Evolutionary conservation across 1,140 invertebrate species (phyloP), one percentile per base, ranked within the genome.

Genomic region (Planococcus citri): DNA sequence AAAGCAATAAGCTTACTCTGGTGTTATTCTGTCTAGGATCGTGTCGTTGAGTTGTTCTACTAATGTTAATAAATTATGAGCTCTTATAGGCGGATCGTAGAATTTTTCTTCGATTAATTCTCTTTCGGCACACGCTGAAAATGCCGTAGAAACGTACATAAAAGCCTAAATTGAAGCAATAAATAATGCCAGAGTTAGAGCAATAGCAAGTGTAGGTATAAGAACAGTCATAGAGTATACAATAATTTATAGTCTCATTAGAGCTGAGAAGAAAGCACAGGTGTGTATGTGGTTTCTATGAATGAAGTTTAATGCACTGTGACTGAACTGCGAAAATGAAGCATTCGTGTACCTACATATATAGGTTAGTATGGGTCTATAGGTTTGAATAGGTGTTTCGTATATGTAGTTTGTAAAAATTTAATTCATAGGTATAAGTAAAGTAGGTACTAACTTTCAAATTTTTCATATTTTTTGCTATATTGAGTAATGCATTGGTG

Each of bases 141-240:
- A 89, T 0, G 85, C 85, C 0, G 87, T 89, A 0, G 87, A 89
- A 6, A 87, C 83, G 73, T 88, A 85, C 8, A 87, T 79, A n/a
- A 86, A 76, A 37, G 82, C 79, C 82, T 85, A 33, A 33, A 72
- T n/a, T 68, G 61, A 69, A 68, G 73, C 72, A 58, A 58, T 20
- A n/a, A 22, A 58, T n/a, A 58, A 58, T n/a, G 51, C 17, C 51
- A 22, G 17, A 20, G 17, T 58, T 58, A 20, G 6, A 58, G 17
- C 21, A 8, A 58, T 58, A 8, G 51, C 6, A 20, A 58, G 29
- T 12, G 29, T 58, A n/a, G 21, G 4, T 20, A n/a, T 33, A 33
- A 33, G 29, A 33, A 6, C n/a, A n/a, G n/a, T n/a, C n/a, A n/a
- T 33, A 33, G 3, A 33, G 29, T 33, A 12, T 33, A 33, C 4